phyloP scores from a whole-genome alignment of 2,113 vertebrate species.

The Drymodes brunneopygia region DNA sequence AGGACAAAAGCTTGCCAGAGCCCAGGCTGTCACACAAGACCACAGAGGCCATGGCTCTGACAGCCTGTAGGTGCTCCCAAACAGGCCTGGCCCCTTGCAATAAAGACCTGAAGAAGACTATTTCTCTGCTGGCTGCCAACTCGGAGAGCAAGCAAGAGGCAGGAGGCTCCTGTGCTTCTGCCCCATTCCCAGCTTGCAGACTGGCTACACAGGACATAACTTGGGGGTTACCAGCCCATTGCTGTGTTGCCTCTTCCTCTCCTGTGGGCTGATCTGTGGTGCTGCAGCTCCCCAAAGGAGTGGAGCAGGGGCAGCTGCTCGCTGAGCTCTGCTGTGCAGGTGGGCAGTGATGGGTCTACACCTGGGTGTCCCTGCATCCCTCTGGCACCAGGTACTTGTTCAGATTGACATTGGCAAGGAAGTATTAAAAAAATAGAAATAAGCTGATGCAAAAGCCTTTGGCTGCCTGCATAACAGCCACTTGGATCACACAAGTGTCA shows the following conservation, averaged over 20 bases:
- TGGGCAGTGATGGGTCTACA: not conserved
- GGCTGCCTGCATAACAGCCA: not conserved
- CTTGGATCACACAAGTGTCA: not conserved
- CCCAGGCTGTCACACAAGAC: not conserved
- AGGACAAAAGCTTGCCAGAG: not conserved
- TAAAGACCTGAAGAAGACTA: not conserved
- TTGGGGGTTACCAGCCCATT: fast-evolving
- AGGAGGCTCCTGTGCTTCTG: not conserved
- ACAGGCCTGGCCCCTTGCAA: not conserved
- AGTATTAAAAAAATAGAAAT: not conserved
- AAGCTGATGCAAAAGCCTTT: not conserved
- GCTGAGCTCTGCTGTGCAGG: fast-evolving
- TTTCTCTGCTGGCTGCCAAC: not conserved
- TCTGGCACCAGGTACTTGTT: not conserved
- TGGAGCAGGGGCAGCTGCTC: not conserved
- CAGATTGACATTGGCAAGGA: not conserved
- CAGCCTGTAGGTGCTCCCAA: not conserved
- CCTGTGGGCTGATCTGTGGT: fast-evolving
- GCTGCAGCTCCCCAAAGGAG: not conserved
- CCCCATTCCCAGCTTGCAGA: not conserved
- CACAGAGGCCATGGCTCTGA: not conserved
- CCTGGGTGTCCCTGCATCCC: not conserved
- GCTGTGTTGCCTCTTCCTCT: not conserved
- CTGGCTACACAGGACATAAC: fast-evolving
- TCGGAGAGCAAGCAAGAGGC: not conserved